Base-by-base conservation (phyloP, 1,140 invertebrate species). In the Orius insidiosus region DNA sequence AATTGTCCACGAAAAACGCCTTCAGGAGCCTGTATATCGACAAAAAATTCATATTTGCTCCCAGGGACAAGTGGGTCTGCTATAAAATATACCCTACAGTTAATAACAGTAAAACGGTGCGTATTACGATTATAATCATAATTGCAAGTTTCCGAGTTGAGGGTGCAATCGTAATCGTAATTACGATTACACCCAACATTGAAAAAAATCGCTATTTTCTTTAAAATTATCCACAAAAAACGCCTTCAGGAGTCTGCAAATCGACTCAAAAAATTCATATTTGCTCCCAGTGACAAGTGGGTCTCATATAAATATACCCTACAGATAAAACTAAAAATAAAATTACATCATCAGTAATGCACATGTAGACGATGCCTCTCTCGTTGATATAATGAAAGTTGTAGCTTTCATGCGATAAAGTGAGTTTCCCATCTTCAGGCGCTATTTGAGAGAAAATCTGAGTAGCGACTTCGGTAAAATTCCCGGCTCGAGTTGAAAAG, bases 401-500 rank as follows among this genome's bases (percentile, higher is more conserved):
- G 63, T 88, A 94, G 56, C 79, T 85, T 54, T 83, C 84, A 68
- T 94, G 88, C 0, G 85, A 84, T 58, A 93, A 90, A 5, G 88
- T 93, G 39, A 92, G 67, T 63, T 88, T 90, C 53, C 85, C 78
- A 71, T 92, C 78, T 41, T 84, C 74, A 1, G 78, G 72, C 19
- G 80, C 71, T 57, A 94, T 93, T 64, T 83, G 86, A 0, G 72
- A 67, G 36, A 94, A 66, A 51, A 94, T 85, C 62, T 90, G 84
- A 61, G 92, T 85, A 6, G 87, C 88, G 6, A 95, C 85, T 70
- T 94, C 88, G 0, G 80, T 76, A 63, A 94, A 94, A 64, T 95
- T 94, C 7, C 89, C 90, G 49, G 80, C 74, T 64, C 87, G 92
- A 7, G 80, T 76, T 3, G 89, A 88, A 75, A 85, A 80, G 63